A percentile compares a stretch with the other conserved stretches of the same genome.
phyloP scores from a whole-genome alignment of 1,140 invertebrate genomes.

The Magallana angulata region DNA sequence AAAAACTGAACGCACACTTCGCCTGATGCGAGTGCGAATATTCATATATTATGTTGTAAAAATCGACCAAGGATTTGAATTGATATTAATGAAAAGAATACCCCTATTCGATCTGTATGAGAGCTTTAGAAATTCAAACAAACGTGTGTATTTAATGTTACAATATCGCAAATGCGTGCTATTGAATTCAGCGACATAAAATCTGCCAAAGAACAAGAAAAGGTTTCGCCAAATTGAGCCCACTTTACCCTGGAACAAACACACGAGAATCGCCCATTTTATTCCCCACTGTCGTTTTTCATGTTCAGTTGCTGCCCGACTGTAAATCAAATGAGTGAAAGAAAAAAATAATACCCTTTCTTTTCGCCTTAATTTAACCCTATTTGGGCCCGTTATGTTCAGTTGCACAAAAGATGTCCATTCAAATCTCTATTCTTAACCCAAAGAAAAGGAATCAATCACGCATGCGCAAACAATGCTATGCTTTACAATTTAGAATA shows the following conservation, averaged over 20 bases:
- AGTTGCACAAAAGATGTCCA: constrained; percentile 37
- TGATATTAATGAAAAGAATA: constrained; percentile 44
- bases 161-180: constrained; percentile 36
- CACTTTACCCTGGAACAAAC: constrained; percentile 28
- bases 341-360: constrained; percentile 22
- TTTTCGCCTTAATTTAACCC: constrained; percentile 38
- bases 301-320: not conserved
- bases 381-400: constrained; percentile 38
- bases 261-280: not conserved
- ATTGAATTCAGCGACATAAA: constrained; percentile 33
- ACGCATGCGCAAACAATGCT: constrained; percentile 31
- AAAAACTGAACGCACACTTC: not conserved
- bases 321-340: constrained; percentile 35
- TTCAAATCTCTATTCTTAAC: constrained; percentile 27
- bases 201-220: constrained; percentile 23
- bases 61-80: constrained; percentile 34
- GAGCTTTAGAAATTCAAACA: constrained; percentile 41
- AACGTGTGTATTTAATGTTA: constrained; percentile 42
- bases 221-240: not conserved
- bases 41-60: constrained; percentile 40
- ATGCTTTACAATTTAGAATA: constrained; percentile 38
- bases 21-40: constrained; percentile 6
- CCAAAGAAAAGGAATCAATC: constrained; percentile 41
- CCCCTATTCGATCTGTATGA: constrained; percentile 26
- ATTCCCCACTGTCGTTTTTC: constrained; percentile 10